Conservation (phyloP, 2,888 invertebrate genomes). For the Lithophane socia region DNA sequence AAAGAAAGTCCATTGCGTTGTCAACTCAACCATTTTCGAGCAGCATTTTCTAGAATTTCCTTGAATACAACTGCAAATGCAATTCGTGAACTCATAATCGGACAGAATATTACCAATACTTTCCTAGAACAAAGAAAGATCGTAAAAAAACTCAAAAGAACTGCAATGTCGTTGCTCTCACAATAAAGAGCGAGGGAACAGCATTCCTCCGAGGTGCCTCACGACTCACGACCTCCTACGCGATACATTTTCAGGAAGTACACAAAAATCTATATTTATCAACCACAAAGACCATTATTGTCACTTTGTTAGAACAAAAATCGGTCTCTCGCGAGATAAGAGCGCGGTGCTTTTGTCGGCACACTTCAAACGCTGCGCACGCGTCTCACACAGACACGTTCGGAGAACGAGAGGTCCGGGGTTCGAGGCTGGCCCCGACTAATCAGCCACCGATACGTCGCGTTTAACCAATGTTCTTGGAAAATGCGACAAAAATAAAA, state of each 20-base stretch:
- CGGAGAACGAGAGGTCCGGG: constrained; percentile 84
- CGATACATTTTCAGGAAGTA: constrained; percentile 73
- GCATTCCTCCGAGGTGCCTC: constrained; percentile 29
- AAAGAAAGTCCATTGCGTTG: neutral
- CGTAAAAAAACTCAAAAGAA: neutral
- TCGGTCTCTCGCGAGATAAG: constrained; percentile 86
- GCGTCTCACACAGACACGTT: constrained; percentile 79
- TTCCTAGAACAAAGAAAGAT: neutral
- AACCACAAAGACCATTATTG: constrained; percentile 87
- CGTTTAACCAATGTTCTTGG: constrained; percentile 75
- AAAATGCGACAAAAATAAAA: constrained; percentile 58
- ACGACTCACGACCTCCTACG: constrained; percentile 46
- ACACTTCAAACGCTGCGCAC: constrained; percentile 82
- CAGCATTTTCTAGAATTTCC: neutral
- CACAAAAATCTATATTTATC: constrained; percentile 82
- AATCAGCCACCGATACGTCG: constrained; percentile 84
- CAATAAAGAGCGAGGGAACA: constrained; percentile 14
- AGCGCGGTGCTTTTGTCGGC: constrained; percentile 87
- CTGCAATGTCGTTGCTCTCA: constrained; percentile 2
- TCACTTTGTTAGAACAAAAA: constrained; percentile 86
- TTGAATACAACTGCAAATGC: neutral
- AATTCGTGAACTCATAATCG: neutral
- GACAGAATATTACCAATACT: neutral
- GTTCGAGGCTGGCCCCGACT: constrained; percentile 80
- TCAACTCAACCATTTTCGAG: neutral